These are phyloP conservation scores for Cinara cedri DNA, from an alignment of 2,888 invertebrate genomes.

Conservation along the genomic window DNA sequence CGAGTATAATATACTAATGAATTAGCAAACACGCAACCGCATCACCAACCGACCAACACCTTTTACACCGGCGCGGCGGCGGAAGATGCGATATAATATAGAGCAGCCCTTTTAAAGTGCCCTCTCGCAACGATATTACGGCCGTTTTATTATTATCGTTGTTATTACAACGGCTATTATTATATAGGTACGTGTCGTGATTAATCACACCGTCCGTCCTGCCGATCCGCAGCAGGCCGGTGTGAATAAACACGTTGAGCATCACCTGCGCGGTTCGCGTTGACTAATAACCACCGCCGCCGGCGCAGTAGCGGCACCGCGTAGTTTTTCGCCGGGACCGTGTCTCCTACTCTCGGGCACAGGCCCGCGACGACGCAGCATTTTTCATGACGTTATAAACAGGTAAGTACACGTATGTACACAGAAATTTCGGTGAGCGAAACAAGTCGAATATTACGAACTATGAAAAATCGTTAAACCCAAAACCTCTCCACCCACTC, in stretches of 20 bases:
- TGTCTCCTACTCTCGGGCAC: too few species aligned
- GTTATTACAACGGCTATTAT: conserved; percentile 37
- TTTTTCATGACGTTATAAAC: too few species aligned
- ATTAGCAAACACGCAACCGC: conserved; percentile 55
- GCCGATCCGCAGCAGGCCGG: background rate
- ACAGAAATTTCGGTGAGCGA: too few species aligned
- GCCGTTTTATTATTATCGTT: conserved; percentile 25
- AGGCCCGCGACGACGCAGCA: too few species aligned
- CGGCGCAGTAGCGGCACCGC: too few species aligned
- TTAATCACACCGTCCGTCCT: conserved; percentile 13
- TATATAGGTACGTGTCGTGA: conserved; percentile 43
- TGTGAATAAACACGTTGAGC: conserved; percentile 51
- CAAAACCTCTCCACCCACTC: too few species aligned
- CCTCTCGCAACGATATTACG: conserved; percentile 1
- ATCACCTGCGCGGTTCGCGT: conserved; percentile 48
- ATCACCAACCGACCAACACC: background rate
- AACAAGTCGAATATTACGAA: too few species aligned
- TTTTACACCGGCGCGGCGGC: background rate
- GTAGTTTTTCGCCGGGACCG: too few species aligned
- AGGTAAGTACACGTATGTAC: too few species aligned
- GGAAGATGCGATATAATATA: background rate
- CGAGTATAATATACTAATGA: conserved; percentile 37
- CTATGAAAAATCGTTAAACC: too few species aligned
- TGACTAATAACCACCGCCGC: conserved; percentile 30
- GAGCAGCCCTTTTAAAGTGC: conserved; percentile 46